Evolutionary conservation across 2,113 vertebrate species (phyloP).

Genomic region (Daphoenositta chrysoptera): DNA sequence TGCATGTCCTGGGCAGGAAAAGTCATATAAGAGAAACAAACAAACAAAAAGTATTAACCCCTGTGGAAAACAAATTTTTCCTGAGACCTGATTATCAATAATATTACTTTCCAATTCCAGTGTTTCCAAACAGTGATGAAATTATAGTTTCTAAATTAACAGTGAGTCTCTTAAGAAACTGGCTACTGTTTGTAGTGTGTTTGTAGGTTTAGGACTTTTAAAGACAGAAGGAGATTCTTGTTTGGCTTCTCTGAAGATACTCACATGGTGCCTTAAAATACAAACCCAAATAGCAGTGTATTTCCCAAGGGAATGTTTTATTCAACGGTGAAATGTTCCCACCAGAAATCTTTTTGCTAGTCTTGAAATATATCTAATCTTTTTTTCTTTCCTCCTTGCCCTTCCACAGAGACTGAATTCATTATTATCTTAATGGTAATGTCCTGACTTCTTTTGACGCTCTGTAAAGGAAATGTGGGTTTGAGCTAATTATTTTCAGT

Average conservation of each 20-base stretch:
- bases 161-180: background rate
- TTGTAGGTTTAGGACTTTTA: slow-evolving; percentile 13
- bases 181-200: background rate
- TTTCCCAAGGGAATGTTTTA: slow-evolving; percentile 65
- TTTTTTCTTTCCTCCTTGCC: background rate
- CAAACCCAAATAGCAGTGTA: slow-evolving; percentile 32
- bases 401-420: slow-evolving; percentile 67
- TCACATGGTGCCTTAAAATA: slow-evolving; percentile 42
- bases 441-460: slow-evolving; percentile 65
- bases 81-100: background rate
- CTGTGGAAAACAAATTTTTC: background rate
- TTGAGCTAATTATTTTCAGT: slow-evolving; percentile 75
- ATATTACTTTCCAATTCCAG: background rate
- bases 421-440: slow-evolving; percentile 61
- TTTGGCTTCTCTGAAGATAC: background rate
- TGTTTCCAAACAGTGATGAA: background rate
- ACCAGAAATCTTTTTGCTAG: slow-evolving; percentile 65
- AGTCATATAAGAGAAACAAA: background rate
- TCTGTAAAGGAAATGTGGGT: slow-evolving; percentile 69
- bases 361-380: slow-evolving; percentile 71
- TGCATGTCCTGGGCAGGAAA: background rate
- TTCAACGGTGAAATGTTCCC: slow-evolving; percentile 67
- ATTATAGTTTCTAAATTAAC: background rate
- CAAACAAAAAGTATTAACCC: background rate
- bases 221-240: background rate